Evolutionary conservation across 2,888 invertebrate genomes (phyloP).

Genomic region (Oegoconia quadripuncta): DNA sequence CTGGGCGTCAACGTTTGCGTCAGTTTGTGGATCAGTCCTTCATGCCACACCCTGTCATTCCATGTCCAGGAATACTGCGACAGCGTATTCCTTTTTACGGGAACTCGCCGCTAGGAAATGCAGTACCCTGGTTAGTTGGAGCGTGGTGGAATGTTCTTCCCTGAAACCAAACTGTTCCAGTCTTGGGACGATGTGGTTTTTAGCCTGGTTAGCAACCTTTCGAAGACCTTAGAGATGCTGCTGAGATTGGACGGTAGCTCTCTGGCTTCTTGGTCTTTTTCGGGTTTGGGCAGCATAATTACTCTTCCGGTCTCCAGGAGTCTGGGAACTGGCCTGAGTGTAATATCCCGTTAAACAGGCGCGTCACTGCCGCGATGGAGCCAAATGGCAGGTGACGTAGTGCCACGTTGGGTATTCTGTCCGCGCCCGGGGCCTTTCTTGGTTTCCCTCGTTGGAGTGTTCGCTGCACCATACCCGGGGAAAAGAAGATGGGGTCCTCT

Average conservation of each 20-base stretch:
- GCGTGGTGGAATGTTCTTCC: slow-evolving; percentile 22
- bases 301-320: slow-evolving; percentile 17
- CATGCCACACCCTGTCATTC: slow-evolving; percentile 16
- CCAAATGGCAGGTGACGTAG: slow-evolving; percentile 16
- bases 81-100: no score
- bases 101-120: slow-evolving; percentile 1
- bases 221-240: slow-evolving; percentile 4
- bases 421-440: slow-evolving; percentile 19
- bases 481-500: no score
- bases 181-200: slow-evolving; percentile 5
- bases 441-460: neutral
- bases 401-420: slow-evolving; percentile 18
- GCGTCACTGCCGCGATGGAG: slow-evolving; percentile 11
- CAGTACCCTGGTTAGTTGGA: slow-evolving; percentile 27
- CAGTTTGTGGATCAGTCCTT: slow-evolving; percentile 1
- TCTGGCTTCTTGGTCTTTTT: slow-evolving; percentile 15
- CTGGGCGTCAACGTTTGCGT: neutral
- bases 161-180: slow-evolving; percentile 25
- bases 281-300: slow-evolving; percentile 22
- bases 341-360: slow-evolving; percentile 21
- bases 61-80: no score
- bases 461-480: slow-evolving; percentile 4
- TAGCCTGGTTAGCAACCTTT: neutral
- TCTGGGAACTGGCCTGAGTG: slow-evolving; percentile 22
- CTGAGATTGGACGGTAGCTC: slow-evolving; percentile 19